These are phyloP conservation scores for Gymnobelideus leadbeateri DNA, from an alignment of 2,113 vertebrate genomes.

Conservation along the genomic window DNA sequence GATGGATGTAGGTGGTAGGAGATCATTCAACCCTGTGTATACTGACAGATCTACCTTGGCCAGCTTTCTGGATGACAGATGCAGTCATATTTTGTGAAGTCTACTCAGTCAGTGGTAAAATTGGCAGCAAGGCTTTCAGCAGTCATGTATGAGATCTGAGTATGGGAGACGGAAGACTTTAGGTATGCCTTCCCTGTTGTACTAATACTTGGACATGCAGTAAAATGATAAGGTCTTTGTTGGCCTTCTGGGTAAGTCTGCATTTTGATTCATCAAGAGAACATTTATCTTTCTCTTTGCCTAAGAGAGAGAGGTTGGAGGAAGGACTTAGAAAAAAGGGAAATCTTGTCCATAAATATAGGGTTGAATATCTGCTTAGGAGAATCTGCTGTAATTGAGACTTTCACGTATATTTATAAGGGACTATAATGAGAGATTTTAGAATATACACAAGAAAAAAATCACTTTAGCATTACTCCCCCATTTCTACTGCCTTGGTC, in stretches of 20 bases:
- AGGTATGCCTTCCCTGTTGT: conserved; percentile 40
- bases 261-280: neutral
- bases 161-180: conserved; percentile 45
- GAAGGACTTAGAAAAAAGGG: neutral
- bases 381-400: neutral
- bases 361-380: neutral
- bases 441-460: neutral
- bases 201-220: conserved; percentile 43
- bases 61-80: conserved; percentile 74
- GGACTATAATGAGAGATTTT: neutral
- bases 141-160: conserved; percentile 48
- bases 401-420: conserved; percentile 13
- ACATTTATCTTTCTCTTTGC: neutral
- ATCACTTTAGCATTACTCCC: conserved; percentile 34
- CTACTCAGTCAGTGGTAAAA: conserved; percentile 55
- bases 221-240: neutral
- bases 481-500: neutral
- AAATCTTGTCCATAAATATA: neutral
- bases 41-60: conserved; percentile 81
- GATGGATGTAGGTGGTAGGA: conserved; percentile 80
- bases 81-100: conserved; percentile 65
- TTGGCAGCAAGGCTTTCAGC: conserved; percentile 58
- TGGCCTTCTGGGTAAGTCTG: conserved; percentile 18
- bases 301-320: neutral
- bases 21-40: conserved; percentile 73